Percentiles rank a stretch among this genome's conserved stretches.
Conservation (phyloP, 2,113 vertebrate species). For the Xiphorhynchus elegans region DNA sequence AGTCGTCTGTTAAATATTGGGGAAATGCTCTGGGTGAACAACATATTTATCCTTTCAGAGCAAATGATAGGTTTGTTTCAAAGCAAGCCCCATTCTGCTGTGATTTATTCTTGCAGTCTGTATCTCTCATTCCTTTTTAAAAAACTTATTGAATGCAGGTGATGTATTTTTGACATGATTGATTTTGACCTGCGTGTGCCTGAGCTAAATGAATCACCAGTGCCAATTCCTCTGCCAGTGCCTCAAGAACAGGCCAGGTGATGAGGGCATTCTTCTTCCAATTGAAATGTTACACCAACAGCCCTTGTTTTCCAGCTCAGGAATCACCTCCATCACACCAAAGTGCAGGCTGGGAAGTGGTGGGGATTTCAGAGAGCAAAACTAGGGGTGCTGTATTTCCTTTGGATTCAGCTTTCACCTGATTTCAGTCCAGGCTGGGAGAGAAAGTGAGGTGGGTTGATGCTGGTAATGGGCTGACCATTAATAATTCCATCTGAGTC, state of each 20-base stretch:
- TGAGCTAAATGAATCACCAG: slow-evolving; percentile 68
- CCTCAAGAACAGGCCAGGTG: slow-evolving; percentile 27
- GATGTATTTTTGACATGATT: slow-evolving; percentile 77
- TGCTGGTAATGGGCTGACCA: background rate
- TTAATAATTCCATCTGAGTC: background rate
- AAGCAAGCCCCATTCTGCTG: background rate
- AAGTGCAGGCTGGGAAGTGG: background rate
- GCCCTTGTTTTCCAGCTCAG: background rate
- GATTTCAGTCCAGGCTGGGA: background rate
- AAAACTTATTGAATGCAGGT: slow-evolving; percentile 55
- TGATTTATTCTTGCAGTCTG: slow-evolving; percentile 70
- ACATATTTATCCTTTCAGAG: slow-evolving; percentile 43
- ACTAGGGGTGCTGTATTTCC: background rate
- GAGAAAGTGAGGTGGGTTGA: background rate
- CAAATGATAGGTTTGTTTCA: slow-evolving; percentile 66
- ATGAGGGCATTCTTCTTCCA: slow-evolving; percentile 47
- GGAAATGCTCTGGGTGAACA: slow-evolving; percentile 12
- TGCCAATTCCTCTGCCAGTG: slow-evolving; percentile 57
- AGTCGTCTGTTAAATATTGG: background rate
- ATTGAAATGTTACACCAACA: background rate
- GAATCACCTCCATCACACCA: background rate
- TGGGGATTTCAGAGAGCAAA: background rate
- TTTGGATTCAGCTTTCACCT: background rate
- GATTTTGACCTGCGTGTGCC: slow-evolving; percentile 73
- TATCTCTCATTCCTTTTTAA: slow-evolving; percentile 50